A percentile compares a stretch with the other conserved stretches of the same genome.
Evolutionary conservation across 2,888 invertebrate species (phyloP).

Genomic region (Cactoblastis cactorum): DNA sequence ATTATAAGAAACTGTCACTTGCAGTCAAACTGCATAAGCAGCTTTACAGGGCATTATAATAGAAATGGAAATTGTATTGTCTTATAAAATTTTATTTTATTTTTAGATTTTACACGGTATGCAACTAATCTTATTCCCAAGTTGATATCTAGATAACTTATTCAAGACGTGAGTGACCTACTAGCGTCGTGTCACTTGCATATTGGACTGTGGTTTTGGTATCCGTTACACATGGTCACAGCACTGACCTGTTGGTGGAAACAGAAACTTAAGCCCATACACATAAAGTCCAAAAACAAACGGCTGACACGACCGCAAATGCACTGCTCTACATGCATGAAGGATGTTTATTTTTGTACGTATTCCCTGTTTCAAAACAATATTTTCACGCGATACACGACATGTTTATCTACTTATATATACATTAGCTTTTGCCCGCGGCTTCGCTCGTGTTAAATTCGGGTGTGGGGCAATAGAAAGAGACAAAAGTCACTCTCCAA

Average conservation of each 20-base stretch:
- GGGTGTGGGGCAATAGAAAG: no score
- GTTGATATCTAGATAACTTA: constrained; percentile 2
- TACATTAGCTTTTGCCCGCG: no score
- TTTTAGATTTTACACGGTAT: background rate
- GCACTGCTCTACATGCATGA: constrained; percentile 3
- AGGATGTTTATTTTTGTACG: constrained; percentile 4
- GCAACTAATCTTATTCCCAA: background rate
- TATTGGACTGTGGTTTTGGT: constrained; percentile 8
- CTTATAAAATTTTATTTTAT: no score
- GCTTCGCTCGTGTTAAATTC: no score
- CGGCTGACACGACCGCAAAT: background rate
- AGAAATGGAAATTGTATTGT: no score
- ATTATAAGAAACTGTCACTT: no score
- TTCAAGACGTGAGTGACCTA: constrained; percentile 10
- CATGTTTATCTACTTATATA: background rate
- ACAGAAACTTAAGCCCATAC: background rate
- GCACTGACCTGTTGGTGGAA: background rate
- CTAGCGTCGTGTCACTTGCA: constrained; percentile 7
- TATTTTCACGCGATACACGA: background rate
- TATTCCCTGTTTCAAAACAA: background rate
- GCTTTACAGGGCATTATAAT: no score
- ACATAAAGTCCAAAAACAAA: background rate
- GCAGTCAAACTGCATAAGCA: no score
- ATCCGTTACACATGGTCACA: background rate
- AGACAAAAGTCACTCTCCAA: no score